These are phyloP conservation scores for Pimephales promelas DNA, from an alignment of 2,113 vertebrate species.

Conservation along the genomic window DNA sequence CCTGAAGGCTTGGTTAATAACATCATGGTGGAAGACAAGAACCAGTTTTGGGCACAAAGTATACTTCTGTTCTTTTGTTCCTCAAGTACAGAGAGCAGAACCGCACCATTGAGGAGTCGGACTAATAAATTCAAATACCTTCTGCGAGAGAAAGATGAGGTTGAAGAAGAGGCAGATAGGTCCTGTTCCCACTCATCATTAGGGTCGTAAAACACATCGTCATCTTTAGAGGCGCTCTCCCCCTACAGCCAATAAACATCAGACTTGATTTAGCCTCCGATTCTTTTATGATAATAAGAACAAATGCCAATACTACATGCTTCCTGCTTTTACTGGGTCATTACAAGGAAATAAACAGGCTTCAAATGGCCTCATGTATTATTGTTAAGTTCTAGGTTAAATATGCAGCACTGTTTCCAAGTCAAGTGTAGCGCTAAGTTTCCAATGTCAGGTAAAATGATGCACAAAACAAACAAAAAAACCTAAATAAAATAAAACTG, in stretches of 20 bases:
- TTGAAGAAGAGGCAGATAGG: conserved; percentile 74
- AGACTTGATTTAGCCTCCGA: conserved; percentile 60
- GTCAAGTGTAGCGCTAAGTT: background rate
- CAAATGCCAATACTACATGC: conserved; percentile 49
- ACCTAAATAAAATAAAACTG: background rate
- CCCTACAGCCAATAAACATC: conserved; percentile 75
- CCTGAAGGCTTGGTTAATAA: conserved; percentile 8
- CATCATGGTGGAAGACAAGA: background rate
- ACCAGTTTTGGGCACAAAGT: background rate
- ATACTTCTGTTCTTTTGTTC: background rate
- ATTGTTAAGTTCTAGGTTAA: background rate
- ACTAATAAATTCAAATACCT: conserved; percentile 76
- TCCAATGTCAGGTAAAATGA: background rate
- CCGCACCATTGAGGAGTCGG: background rate
- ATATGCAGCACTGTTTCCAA: background rate
- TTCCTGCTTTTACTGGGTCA: conserved; percentile 28
- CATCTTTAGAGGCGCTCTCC: conserved; percentile 75
- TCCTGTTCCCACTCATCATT: conserved; percentile 96
- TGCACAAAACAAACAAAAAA: background rate
- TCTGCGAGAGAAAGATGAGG: conserved; percentile 83
- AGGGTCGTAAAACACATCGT: conserved; percentile 90
- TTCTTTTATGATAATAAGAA: conserved; percentile 66
- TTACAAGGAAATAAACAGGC: conserved; percentile 24
- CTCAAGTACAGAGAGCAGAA: background rate
- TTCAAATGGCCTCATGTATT: conserved; percentile 6